Evolutionary conservation across 2,797 vertebrate genomes (phyloP), one percentile per base, ranked within the genome.

Genomic region (Lepilemur septentrionalis): DNA sequence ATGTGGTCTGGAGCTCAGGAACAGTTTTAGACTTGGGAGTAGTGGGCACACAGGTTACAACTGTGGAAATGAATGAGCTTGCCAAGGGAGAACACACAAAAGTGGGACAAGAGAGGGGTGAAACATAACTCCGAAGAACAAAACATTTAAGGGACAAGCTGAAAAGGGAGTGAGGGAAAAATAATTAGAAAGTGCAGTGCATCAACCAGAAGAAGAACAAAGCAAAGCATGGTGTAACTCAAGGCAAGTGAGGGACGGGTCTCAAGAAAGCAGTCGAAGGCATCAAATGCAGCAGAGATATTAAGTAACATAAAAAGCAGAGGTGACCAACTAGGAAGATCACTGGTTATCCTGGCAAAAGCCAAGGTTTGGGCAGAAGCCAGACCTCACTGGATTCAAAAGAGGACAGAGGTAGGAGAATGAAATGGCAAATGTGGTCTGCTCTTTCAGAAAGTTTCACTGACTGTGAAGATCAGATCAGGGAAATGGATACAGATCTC

Each of bases 41-140:
- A 65, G 30, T 38, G 50, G 65, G 41, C 63, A 94, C 59, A 91
- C 3, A 61, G 55, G 38, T 91, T 85, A 90, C 43, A 91, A 78
- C 28, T 59, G 50, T 22, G 35, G 52, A 38, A 35, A 57, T 2
- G 46, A 93, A 73, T 75, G 32, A 87, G 92, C 52, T 2, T 89
- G 65, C 46, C 65, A 20, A 41, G 4, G 48, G n/a, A 75, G 35
- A 69, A 23, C 28, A 55, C 48, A n/a, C 7, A 63, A 81, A 41
- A 72, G 30, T 59, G 41, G 92, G 75, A 52, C 12, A 80, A 85
- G 61, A 84, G 73, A 85, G 52, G 22, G 41, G 20, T 85, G 57
- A 89, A 95, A 86, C 11, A 85, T 75, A 95, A 85, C 12, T 10
- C 75, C 20, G 14, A 89, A 83, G 57, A 96, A 82, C 7, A 92